A percentile compares a stretch with the other conserved stretches of the same genome.
Evolutionary conservation across 2,797 vertebrate species (phyloP).

Genomic region (Trichosurus vulpecula): DNA sequence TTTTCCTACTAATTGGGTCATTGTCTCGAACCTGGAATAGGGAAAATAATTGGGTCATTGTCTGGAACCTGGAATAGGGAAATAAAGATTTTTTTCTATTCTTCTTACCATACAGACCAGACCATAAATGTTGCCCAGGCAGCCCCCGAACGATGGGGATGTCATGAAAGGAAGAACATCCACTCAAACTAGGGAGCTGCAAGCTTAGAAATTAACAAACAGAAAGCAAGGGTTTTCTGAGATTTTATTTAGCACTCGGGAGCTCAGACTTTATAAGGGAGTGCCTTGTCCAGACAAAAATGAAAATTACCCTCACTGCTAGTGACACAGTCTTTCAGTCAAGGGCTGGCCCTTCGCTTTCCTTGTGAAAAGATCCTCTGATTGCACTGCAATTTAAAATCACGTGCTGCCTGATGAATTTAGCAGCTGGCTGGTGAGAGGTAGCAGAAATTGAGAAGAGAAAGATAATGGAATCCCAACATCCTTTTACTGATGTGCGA

Average conservation of each 20-base stretch:
- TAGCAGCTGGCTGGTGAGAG: constrained; percentile 34
- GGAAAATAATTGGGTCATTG: neutral
- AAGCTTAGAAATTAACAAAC: neutral
- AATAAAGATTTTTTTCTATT: neutral
- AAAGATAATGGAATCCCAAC: constrained; percentile 16
- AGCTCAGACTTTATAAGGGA: neutral
- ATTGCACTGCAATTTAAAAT: constrained; percentile 12
- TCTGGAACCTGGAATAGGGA: neutral
- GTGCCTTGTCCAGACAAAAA: neutral
- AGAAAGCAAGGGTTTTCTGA: neutral
- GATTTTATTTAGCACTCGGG: neutral
- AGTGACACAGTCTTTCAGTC: neutral
- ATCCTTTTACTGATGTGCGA: neutral
- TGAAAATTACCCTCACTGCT: neutral
- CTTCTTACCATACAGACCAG: neutral
- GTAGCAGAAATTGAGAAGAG: neutral
- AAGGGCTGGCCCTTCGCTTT: neutral
- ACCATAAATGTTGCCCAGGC: neutral
- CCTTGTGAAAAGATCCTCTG: neutral
- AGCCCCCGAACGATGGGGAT: neutral
- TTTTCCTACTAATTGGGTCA: neutral
- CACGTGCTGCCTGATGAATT: neutral
- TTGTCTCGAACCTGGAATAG: neutral
- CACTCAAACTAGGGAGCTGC: constrained; percentile 1
- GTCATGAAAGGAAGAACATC: constrained; percentile 16